Base-by-base conservation (phyloP, 1,140 invertebrate genomes). In the Drosophila leontia region DNA sequence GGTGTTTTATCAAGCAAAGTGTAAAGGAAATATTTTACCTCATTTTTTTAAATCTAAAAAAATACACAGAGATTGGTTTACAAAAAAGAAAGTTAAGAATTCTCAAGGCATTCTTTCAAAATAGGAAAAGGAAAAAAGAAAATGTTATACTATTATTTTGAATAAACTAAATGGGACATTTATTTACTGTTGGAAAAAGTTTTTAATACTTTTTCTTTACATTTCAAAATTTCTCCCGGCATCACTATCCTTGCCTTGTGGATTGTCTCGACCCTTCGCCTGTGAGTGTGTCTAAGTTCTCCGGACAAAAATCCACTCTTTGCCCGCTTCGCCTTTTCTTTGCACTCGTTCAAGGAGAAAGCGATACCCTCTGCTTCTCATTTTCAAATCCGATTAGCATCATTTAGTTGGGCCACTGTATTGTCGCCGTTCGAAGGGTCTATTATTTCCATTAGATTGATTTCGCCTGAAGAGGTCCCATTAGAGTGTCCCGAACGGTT, bases 361-460 rank as follows among this genome's bases (percentile, higher is more conserved):
- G 64, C 55, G 78, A 57, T 79, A 75, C 45, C 42, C 65, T 82
- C 51, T 55, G 67, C 41, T 68, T 70, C 85, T 91, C 76, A 81
- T 74, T 90, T 81, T 91, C 78, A 90, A 90, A 90, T 90, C 85
- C 85, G 85, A 90, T 90, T 90, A 90, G 86, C 85, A 90, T 90
- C 85, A 91, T 90, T 90, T 85, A 85, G 85, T 71, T 65, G 41
- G 62, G 63, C 59, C 80, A 63, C 60, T 75, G 61, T 48, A 48
- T 81, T 80, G 70, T 78, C 39, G 62, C 47, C 78, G 61, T 75
- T 59, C 64, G 72, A 80, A 68, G 64, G 65, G 60, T 82, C 70
- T 71, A 90, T 90, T 90, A 90, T 69, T 78, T 90, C 57, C 85
- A 75, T 61, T 74, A 80, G 78, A 90, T 90, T 88, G 78, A 90